Conservation (phyloP, 53 echinoderm and acorn worm species). For the Temnopleurus reevesii region DNA sequence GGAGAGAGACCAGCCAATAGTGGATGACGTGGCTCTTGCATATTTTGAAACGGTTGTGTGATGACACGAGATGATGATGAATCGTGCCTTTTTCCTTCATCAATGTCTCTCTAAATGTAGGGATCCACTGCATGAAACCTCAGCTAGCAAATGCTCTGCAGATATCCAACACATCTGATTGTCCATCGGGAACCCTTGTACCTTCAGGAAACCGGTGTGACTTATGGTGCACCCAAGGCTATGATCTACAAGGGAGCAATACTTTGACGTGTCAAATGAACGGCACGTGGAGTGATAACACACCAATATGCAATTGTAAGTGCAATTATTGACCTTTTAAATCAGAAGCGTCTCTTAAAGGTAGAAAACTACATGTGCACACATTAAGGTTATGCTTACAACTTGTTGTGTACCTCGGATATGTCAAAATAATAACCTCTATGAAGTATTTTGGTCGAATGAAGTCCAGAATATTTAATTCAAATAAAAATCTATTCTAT, state of each 20-base stretch:
- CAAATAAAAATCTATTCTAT: too few species aligned
- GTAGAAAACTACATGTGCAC: too few species aligned
- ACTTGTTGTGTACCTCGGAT: too few species aligned
- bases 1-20: background rate
- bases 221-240: slow-evolving; percentile 59
- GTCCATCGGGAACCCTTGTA: background rate
- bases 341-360: too few species aligned
- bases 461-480: too few species aligned
- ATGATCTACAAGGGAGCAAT: background rate
- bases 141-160: background rate
- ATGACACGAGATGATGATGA: too few species aligned
- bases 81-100: background rate
- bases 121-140: slow-evolving; percentile 18
- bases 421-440: too few species aligned
- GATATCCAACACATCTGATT: background rate
- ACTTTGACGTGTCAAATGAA: background rate
- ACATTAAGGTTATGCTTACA: too few species aligned
- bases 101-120: background rate
- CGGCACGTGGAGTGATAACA: background rate
- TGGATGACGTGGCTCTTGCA: background rate
- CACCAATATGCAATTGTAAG: background rate
- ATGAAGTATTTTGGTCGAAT: too few species aligned
- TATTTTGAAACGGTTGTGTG: too few species aligned
- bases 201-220: slow-evolving; percentile 45
- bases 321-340: too few species aligned